These are phyloP conservation scores for Zophobas morio DNA, from an alignment of 1,140 invertebrate genomes.

Conservation along the genomic window DNA sequence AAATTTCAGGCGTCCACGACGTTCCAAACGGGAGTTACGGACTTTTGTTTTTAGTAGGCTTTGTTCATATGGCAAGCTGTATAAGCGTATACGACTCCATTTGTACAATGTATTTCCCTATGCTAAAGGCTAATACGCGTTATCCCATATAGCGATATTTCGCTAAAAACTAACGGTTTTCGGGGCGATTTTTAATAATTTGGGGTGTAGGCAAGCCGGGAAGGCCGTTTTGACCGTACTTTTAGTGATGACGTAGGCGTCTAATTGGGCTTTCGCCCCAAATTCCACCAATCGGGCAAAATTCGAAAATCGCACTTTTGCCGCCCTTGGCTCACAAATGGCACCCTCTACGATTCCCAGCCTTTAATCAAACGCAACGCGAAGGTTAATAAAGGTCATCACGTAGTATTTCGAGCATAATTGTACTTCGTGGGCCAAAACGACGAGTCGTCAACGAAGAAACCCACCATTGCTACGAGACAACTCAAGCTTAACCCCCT, in stretches of 20 bases:
- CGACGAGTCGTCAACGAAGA: too few relatives aligned
- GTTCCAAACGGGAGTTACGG: slow-evolving; percentile 22
- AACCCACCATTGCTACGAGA: too few relatives aligned
- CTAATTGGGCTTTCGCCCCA: slow-evolving; percentile 56
- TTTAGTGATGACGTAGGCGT: slow-evolving; percentile 63
- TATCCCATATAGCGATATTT: slow-evolving; percentile 57
- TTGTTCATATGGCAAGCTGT: slow-evolving; percentile 66
- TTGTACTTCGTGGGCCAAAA: not conserved
- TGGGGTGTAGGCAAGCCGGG: slow-evolving; percentile 6
- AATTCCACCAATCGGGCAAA: slow-evolving; percentile 54
- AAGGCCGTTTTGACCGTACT: slow-evolving; percentile 52
- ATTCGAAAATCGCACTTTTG: slow-evolving; percentile 54
- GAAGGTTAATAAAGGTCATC: slow-evolving; percentile 23
- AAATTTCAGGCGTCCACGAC: slow-evolving; percentile 45
- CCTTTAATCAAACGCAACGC: slow-evolving; percentile 2
- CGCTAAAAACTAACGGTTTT: slow-evolving; percentile 45
- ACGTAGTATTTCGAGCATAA: slow-evolving; percentile 12
- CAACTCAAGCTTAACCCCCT: too few relatives aligned
- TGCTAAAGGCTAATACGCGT: slow-evolving; percentile 57
- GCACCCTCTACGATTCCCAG: not conserved
- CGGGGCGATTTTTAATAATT: slow-evolving; percentile 46
- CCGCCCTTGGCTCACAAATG: slow-evolving; percentile 49
- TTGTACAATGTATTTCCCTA: slow-evolving; percentile 63
- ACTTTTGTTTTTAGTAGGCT: slow-evolving; percentile 56
- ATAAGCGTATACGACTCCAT: slow-evolving; percentile 66